Base-by-base conservation (phyloP, 2,797 vertebrate species). In the Bradypodion ventrale region DNA sequence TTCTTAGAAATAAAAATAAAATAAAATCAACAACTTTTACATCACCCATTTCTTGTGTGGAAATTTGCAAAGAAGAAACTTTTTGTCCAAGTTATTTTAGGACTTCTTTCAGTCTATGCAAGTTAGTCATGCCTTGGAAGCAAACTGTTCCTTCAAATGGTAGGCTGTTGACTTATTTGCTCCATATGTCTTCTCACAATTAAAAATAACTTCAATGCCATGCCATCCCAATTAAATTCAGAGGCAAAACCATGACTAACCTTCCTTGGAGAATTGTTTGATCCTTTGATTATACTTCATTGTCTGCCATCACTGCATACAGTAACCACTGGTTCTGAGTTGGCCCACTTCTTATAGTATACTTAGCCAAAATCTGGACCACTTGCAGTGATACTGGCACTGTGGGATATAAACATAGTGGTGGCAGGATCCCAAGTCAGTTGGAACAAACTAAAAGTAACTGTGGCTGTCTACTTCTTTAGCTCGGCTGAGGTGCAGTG, bases 111-210 rank as follows among this genome's bases (percentile, higher is more conserved):
- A 85, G 73, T 49, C 56, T 69, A 60, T 62, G 49, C n/a, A 81
- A 81, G 63, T 80, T 85, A 81, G 63, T 85, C 63, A 85, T 81
- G 32, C 49, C 78, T 85, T 85, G 84, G 73, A 85, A 85, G 78
- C 69, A 85, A 85, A 85, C 15, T 35, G 62, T 85, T 85, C 73
- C 78, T 62, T 80, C 60, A 81, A 81, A 85, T 85, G 81, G 78
- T 81, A 75, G 84, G 63, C 76, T 85, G 84, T 85, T 85, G 84
- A 85, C 78, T 85, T 85, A 85, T 85, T 85, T 81, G 84, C 84
- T 85, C 84, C 84, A 81, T 85, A 85, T 85, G 84, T 85, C 78
- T 85, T 81, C 65, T 76, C 73, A 69, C 79, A 60, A 69, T 85
- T 81, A 85, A 85, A 85, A 85, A 85, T 85, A 85, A 76, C 74